Base-by-base conservation (phyloP, 2,113 vertebrate genomes). In the Carassius gibelio region DNA sequence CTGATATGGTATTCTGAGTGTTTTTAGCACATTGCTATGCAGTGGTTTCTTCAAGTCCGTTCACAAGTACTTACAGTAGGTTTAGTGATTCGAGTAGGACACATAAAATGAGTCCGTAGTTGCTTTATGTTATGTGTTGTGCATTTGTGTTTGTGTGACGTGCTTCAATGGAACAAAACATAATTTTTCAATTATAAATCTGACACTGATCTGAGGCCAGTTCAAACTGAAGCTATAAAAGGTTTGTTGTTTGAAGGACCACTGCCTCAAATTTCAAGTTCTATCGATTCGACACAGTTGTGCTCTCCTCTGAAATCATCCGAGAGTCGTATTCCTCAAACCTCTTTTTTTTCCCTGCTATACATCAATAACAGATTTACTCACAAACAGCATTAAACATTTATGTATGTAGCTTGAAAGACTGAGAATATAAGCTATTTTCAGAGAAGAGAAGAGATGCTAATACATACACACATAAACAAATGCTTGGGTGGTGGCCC, bases 361-460 rank as follows among this genome's bases (percentile, higher is more conserved):
- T 79, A 79, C 57, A 79, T 79, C 76, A 79, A 79, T 62, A 62
- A 62, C 55, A 79, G 57, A 79, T 79, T 79, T 59, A 79, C 76
- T 38, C 76, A 45, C 57, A 81, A 81, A 81, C 78, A 66, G 59
- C 61, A 26, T 66, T 66, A 81, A 66, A 81, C 45, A 30, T 81
- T 66, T 19, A 79, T 79, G 76, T 38, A 45, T 62, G 34, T 79
- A 42, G 21, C 76, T 79, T 79, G 76, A 62, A 79, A 81, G 23
- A 81, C n/a, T n/a, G 11, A 38, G 42, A 61, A 23, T 9, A 81
- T 23, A 23, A 11, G 55, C 77, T 64, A 10, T 66, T 50, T 30
- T 30, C 30, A 30, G 30, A 30, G 30, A 30, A 23, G 38, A 81
- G 15, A 81, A 72, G 62, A 81, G n/a, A 64, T 66, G 23, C 42